Evolutionary conservation across 35 echinoderm and acorn worm genomes (phyloP).

Genomic region (Apostichopus japonicus): DNA sequence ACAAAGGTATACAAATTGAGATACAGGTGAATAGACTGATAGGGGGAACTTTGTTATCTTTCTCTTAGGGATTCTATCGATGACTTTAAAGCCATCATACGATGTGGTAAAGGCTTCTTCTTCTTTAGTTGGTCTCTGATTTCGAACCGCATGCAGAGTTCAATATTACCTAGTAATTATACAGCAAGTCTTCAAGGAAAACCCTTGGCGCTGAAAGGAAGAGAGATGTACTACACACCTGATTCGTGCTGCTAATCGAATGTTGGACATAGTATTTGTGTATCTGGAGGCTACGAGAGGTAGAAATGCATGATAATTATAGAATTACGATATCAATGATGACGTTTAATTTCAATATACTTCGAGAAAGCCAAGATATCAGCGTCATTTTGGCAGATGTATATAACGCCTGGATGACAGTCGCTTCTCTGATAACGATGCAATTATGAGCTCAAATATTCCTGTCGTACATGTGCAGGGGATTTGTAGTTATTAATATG

Average conservation of each 20-base stretch:
- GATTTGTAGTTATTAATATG: too few relatives aligned
- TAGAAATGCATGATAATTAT: background rate
- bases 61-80: background rate
- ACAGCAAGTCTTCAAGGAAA: conserved; percentile 7
- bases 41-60: background rate
- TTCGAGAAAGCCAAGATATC: background rate
- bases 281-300: conserved; percentile 11
- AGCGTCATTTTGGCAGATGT: background rate
- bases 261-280: background rate
- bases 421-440: background rate
- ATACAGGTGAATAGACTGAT: too few relatives aligned
- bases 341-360: background rate
- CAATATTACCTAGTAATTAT: conserved; percentile 13
- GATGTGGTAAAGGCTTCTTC: too few relatives aligned
- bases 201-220: background rate
- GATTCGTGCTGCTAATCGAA: background rate
- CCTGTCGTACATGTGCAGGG: too few relatives aligned
- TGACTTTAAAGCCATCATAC: background rate
- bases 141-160: conserved; percentile 35
- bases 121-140: background rate
- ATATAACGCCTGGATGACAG: background rate
- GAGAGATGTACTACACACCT: background rate
- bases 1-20: too few relatives aligned
- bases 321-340: background rate
- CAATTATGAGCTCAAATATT: too few relatives aligned